phyloP scores from a whole-genome alignment of 2,888 invertebrate species.

The Calliopum simillimum region DNA sequence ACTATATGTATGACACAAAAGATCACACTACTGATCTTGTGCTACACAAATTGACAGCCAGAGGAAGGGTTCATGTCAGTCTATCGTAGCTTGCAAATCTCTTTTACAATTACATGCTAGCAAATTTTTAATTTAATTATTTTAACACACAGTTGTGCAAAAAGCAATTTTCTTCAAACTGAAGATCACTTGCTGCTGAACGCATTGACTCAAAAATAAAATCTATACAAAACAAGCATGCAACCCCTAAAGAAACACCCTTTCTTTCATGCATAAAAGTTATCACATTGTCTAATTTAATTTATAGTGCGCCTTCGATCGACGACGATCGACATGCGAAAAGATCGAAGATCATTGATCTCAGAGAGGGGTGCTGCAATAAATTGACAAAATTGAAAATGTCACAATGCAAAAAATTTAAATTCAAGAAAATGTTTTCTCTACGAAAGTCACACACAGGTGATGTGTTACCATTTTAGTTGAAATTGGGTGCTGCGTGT shows the following conservation, averaged over 20 bases:
- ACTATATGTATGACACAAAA: neutral
- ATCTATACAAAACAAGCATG: constrained; percentile 26
- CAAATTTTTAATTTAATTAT: constrained; percentile 53
- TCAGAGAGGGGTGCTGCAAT: constrained; percentile 13
- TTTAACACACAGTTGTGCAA: neutral
- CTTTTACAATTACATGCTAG: constrained; percentile 63
- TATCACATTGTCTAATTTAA: constrained; percentile 54
- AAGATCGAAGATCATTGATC: constrained; percentile 42
- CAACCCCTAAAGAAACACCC: constrained; percentile 29
- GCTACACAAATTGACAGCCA: neutral
- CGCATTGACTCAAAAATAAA: constrained; percentile 14
- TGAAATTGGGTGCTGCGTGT: neutral
- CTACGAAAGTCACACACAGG: constrained; percentile 28
- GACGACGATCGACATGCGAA: constrained; percentile 22
- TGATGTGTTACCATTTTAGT: constrained; percentile 17
- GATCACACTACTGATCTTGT: constrained; percentile 7
- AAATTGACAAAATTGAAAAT: constrained; percentile 23
- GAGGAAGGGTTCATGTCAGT: neutral
- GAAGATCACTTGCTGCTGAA: constrained; percentile 17
- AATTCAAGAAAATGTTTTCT: neutral
- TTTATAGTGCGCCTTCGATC: constrained; percentile 41
- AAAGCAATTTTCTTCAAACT: neutral
- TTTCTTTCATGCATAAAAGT: constrained; percentile 39
- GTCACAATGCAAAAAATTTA: constrained; percentile 9
- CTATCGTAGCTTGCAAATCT: neutral